A percentile compares a stretch with the other conserved stretches of the same genome.
Conservation (phyloP, 2,888 invertebrate species). For the Luperina nickerlii region DNA sequence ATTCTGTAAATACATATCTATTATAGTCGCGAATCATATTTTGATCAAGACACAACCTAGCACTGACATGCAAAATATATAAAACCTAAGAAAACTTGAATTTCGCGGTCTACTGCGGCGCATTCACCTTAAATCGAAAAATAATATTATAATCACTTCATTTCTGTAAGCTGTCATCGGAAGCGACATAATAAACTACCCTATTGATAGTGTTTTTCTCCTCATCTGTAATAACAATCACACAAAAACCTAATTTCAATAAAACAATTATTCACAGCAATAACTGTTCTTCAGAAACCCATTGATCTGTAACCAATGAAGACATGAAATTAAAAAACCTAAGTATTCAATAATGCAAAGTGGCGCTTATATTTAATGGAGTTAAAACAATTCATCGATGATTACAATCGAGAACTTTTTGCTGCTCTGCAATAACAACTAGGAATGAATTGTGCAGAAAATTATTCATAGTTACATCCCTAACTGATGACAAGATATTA, state of each 20-base stretch:
- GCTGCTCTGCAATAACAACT: conserved; percentile 53
- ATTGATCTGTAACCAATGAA: conserved; percentile 36
- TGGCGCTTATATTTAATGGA: conserved; percentile 38
- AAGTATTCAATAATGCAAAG: conserved; percentile 35
- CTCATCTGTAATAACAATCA: conserved; percentile 5
- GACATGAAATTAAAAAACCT: conserved; percentile 12
- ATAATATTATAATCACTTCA: background rate
- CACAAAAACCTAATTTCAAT: conserved; percentile 45
- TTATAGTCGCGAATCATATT: too few species aligned
- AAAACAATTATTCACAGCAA: conserved; percentile 32
- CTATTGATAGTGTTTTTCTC: background rate
- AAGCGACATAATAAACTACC: background rate
- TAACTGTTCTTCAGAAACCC: conserved; percentile 28
- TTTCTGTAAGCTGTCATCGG: background rate
- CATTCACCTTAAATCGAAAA: too few species aligned
- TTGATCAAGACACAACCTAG: too few species aligned
- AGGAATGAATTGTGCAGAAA: conserved; percentile 66
- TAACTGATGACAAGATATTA: conserved; percentile 68
- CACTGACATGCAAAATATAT: too few species aligned
- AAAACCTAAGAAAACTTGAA: too few species aligned
- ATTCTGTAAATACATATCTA: too few species aligned
- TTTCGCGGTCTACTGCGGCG: too few species aligned
- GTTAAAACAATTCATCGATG: conserved; percentile 42
- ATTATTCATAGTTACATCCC: conserved; percentile 69
- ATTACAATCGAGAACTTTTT: conserved; percentile 52